Conservation (phyloP, 2,113 vertebrate species). For the Lucifuga dentata region DNA sequence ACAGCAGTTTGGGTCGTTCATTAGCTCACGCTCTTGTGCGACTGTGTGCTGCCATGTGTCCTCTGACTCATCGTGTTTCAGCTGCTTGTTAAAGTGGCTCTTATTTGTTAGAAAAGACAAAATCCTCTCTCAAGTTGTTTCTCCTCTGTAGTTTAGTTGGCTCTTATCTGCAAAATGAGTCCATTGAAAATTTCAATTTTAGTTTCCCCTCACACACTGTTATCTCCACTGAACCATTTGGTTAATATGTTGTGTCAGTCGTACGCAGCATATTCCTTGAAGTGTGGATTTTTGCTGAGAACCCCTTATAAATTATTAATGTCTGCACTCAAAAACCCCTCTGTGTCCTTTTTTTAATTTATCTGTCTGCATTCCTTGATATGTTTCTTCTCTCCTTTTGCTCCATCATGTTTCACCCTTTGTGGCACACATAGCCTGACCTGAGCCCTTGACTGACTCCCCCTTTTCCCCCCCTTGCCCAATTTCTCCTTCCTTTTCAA, state of each 20-base stretch:
- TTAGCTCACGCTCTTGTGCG: slow-evolving; percentile 30
- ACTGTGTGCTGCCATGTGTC: slow-evolving; percentile 24
- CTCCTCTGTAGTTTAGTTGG: slow-evolving; percentile 3
- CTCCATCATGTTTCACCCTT: slow-evolving; percentile 15
- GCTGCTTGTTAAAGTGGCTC: slow-evolving; percentile 33
- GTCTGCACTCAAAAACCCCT: not conserved
- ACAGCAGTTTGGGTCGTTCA: slow-evolving; percentile 2
- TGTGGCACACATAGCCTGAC: slow-evolving; percentile 23
- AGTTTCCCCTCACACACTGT: not conserved
- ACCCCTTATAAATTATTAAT: slow-evolving; percentile 19
- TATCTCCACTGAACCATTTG: slow-evolving; percentile 21
- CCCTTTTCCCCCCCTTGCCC: not conserved
- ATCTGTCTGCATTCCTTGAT: slow-evolving; percentile 2
- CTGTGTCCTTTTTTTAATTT: not conserved
- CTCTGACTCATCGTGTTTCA: slow-evolving; percentile 47
- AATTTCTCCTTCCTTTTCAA: slow-evolving; percentile 55
- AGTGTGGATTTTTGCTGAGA: slow-evolving; percentile 13
- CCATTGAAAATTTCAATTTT: slow-evolving; percentile 2
- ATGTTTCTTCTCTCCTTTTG: not conserved
- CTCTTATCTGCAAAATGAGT: slow-evolving; percentile 2
- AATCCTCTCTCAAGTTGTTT: slow-evolving; percentile 23
- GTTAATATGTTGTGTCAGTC: slow-evolving; percentile 39
- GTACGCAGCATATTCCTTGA: too few relatives aligned
- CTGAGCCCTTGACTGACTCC: not conserved
- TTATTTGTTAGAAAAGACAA: slow-evolving; percentile 40